Evolutionary conservation across 2,888 invertebrate species (phyloP), one percentile per base, ranked within the genome.

Genomic region (Acanthopleura granulata): DNA sequence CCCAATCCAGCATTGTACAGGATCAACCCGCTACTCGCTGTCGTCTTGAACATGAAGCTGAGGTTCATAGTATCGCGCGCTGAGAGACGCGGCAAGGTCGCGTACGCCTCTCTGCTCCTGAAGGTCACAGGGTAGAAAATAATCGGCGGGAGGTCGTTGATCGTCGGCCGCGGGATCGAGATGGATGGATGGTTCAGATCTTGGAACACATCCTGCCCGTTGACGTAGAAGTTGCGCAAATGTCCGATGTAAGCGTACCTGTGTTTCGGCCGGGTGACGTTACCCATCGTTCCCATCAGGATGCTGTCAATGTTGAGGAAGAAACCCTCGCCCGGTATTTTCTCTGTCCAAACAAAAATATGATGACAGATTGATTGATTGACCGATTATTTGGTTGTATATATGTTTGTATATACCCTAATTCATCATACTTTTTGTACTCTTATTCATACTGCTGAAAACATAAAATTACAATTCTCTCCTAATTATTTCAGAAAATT

Each of bases 31-130:
- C 83, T 84, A 11, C 83, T 76, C 40, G 87, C 83, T 25, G 81
- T 80, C 1, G 88, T 87, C 76, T 84, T 85, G 76, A 88, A 86
- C 77, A 86, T 81, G 72, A 88, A 86, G 72, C 83, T 80, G 1
- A 87, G 76, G 29, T 81, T 82, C 76, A 86, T 77, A 0, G 77
- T 80, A 11, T 77, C 75, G 0, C 78, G 77, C 4, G 79, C 73
- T 12, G 74, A 72, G 62, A 87, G 76, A 0, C 82, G 61, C 4
- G 80, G 77, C n/a, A 87, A 78, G 72, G 82, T 77, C 29, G 85
- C 76, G 72, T 76, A 82, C 0, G 82, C 75, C n/a, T 83, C 76
- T 29, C 79, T 76, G 1, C 80, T 76, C 22, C 84, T 81, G 72
- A 86, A 79, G 0, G 88, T 88, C 14, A 87, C 80, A 14, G 86